phyloP scores from a whole-genome alignment of 64 coral and sea anemone species.

The Exaiptasia diaphana region DNA sequence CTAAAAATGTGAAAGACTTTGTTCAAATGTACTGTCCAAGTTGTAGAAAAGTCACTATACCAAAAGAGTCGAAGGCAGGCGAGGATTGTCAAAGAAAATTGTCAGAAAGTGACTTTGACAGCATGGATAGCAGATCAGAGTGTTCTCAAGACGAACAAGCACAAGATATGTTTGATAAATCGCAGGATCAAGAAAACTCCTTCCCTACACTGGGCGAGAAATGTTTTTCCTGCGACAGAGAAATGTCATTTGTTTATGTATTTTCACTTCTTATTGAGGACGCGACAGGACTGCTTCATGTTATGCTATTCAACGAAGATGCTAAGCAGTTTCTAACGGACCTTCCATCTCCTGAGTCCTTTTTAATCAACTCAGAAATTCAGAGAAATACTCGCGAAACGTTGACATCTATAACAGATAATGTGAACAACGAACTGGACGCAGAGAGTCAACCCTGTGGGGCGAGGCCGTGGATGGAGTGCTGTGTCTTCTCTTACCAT shows the following conservation, averaged over 20 bases:
- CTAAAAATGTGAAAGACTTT: constrained; percentile 45
- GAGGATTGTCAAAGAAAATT: neutral
- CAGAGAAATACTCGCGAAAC: constrained; percentile 15
- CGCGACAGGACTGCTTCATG: constrained; percentile 64
- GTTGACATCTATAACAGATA: constrained; percentile 46
- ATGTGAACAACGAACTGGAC: constrained; percentile 21
- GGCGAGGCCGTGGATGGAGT: constrained; percentile 68
- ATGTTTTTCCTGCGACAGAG: constrained; percentile 31
- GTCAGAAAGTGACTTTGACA: neutral
- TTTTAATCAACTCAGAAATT: constrained; percentile 10
- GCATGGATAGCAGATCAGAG: too few species aligned
- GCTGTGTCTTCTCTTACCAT: constrained; percentile 65
- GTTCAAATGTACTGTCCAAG: constrained; percentile 33
- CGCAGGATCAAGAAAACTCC: neutral
- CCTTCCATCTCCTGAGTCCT: constrained; percentile 56
- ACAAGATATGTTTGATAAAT: neutral
- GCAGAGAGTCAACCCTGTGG: neutral
- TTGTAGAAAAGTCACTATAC: constrained; percentile 21
- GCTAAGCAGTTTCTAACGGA: constrained; percentile 40
- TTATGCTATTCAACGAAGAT: constrained; percentile 73
- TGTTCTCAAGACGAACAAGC: neutral
- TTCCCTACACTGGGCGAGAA: neutral
- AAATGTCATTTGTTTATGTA: constrained; percentile 34
- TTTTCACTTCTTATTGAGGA: constrained; percentile 75
- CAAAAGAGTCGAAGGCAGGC: neutral